A percentile compares a stretch with the other conserved stretches of the same genome.
phyloP scores from a whole-genome alignment of 2,113 vertebrate genomes.

The Taurulus bubalis region DNA sequence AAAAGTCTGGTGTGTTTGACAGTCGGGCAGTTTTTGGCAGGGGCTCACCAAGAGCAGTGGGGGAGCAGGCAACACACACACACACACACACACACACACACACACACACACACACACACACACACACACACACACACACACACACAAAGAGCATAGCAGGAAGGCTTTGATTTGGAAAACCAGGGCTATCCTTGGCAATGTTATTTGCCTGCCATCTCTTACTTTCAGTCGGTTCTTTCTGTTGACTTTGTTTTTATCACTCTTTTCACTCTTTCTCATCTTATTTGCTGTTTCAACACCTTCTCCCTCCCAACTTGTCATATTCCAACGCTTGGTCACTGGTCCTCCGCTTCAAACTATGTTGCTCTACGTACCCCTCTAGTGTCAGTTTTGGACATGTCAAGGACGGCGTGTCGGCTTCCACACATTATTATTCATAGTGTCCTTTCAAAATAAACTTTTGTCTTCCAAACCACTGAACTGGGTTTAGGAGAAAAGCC shows the following conservation, averaged over 20 bases:
- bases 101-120: conserved; percentile 12
- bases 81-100: conserved; percentile 28
- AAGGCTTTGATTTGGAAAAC: conserved; percentile 59
- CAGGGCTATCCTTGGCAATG: conserved; percentile 37
- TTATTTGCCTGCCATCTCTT: conserved; percentile 21
- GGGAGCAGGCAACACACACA: conserved; percentile 18
- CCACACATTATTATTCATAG: background rate
- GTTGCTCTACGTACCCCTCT: background rate
- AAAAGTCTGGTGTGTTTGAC: conserved; percentile 37
- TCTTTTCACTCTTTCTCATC: background rate
- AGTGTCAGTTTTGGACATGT: background rate
- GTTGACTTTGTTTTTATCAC: background rate
- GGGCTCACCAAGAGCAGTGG: conserved; percentile 21
- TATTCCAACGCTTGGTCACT: background rate
- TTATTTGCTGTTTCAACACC: background rate
- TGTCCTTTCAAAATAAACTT: background rate
- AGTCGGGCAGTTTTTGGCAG: conserved; percentile 42
- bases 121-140: conserved; percentile 27
- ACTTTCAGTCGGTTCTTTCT: conserved; percentile 25
- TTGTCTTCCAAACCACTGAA: too few relatives aligned
- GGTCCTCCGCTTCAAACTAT: background rate
- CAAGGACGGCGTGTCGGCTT: too few relatives aligned
- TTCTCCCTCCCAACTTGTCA: background rate
- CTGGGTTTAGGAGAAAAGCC: too few relatives aligned
- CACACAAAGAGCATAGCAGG: conserved; percentile 43